A percentile compares a stretch with the other conserved stretches of the same genome.
phyloP scores from a whole-genome alignment of 2,888 invertebrate species.

The Glyphotaelius pellucidus region DNA sequence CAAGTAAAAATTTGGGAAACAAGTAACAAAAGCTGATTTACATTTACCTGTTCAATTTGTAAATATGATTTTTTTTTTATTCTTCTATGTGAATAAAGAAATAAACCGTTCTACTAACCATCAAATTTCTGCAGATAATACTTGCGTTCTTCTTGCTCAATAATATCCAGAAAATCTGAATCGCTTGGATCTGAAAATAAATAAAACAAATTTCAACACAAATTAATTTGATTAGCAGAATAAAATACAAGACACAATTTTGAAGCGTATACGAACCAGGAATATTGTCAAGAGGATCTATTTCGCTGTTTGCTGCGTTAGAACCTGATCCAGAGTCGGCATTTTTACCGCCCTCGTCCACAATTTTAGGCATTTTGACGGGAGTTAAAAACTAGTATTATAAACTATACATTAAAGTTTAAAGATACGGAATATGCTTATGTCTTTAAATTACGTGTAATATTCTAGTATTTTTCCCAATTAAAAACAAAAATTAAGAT shows the following conservation, averaged over 20 bases:
- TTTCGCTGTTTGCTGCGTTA: constrained; percentile 44
- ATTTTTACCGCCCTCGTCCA: constrained; percentile 64
- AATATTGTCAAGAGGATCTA: constrained; percentile 52
- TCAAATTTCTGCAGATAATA: constrained; percentile 76
- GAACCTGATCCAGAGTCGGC: constrained; percentile 57
- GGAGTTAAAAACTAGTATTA: constrained; percentile 28
- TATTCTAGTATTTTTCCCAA: not conserved
- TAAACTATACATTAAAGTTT: constrained; percentile 29
- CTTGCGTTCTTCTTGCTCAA: constrained; percentile 76
- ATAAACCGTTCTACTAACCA: constrained; percentile 68
- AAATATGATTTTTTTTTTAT: not conserved
- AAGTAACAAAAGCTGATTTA: not conserved
- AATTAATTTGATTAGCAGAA: constrained; percentile 10
- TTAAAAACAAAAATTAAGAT: constrained; percentile 27
- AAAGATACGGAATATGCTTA: not conserved
- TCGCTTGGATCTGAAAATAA: constrained; percentile 72
- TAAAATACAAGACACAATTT: constrained; percentile 30
- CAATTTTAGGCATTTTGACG: constrained; percentile 55
- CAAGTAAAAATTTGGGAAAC: not conserved
- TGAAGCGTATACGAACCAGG: constrained; percentile 45
- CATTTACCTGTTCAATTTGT: not conserved
- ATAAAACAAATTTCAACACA: not conserved
- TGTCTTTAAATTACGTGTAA: not conserved
- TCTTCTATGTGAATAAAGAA: not conserved
- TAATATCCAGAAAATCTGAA: constrained; percentile 77